Percentiles rank a stretch among this genome's conserved stretches.
phyloP scores from a whole-genome alignment of 1,140 invertebrate genomes.

The Cardiocondyla obscurior region DNA sequence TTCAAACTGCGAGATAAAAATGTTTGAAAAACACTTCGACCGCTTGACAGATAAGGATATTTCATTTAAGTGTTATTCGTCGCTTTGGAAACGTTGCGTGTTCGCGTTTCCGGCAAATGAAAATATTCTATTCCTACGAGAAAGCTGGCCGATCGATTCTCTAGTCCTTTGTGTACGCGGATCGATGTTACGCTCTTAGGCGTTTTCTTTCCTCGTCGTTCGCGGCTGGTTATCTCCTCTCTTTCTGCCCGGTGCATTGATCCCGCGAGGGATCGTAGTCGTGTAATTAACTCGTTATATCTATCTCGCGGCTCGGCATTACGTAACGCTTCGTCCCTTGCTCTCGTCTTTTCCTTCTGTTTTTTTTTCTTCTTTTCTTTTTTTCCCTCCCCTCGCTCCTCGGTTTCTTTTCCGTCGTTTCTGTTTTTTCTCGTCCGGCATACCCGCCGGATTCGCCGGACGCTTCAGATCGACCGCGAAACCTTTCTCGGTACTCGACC shows the following conservation, averaged over 20 bases:
- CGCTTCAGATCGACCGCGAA: constrained; percentile 43
- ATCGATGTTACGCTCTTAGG: constrained; percentile 15
- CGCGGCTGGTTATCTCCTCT: constrained; percentile 43
- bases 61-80: neutral
- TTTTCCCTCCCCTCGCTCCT: neutral
- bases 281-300: constrained; percentile 76
- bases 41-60: neutral
- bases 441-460: constrained; percentile 29
- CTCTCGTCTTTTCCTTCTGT: neutral
- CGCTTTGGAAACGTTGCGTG: neutral
- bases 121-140: neutral
- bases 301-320: constrained; percentile 65
- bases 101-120: neutral
- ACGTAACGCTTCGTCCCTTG: constrained; percentile 62
- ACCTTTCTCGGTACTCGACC: neutral
- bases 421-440: constrained; percentile 44
- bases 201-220: constrained; percentile 31
- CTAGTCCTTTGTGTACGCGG: neutral
- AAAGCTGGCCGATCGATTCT: neutral
- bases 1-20: neutral
- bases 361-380: neutral
- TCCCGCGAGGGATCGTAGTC: constrained; percentile 61
- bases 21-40: neutral
- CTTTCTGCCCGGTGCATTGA: constrained; percentile 67
- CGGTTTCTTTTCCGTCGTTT: constrained; percentile 20